Evolutionary conservation across 2,888 invertebrate genomes (phyloP).

Genomic region (Metopia argyrocephala): DNA sequence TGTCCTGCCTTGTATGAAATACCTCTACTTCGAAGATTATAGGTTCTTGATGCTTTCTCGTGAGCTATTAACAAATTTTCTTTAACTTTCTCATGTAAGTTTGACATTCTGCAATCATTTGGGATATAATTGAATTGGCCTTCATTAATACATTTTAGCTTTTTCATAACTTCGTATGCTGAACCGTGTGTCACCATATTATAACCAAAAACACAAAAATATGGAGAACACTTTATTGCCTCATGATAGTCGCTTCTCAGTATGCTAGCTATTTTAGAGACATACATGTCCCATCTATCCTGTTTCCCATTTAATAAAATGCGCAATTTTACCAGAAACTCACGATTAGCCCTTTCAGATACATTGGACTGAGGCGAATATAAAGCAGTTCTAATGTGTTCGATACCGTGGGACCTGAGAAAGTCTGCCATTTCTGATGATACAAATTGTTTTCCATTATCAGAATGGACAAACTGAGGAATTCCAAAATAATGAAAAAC

Average conservation of each 20-base stretch:
- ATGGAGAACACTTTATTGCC: too few relatives aligned
- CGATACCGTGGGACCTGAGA: conserved; percentile 13
- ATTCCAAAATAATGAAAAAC: conserved; percentile 15
- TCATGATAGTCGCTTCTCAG: conserved; percentile 22
- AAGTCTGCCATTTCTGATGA: conserved; percentile 33
- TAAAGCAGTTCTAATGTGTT: conserved; percentile 41
- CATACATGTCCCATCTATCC: conserved; percentile 21
- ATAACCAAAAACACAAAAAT: conserved; percentile 6
- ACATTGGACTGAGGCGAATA: conserved; percentile 54
- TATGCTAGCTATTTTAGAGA: conserved; percentile 18
- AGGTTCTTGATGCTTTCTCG: too few relatives aligned
- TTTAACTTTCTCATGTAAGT: too few relatives aligned
- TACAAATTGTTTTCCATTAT: conserved; percentile 65
- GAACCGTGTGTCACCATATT: conserved; percentile 15
- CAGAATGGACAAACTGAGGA: conserved; percentile 62
- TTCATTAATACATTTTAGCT: not conserved
- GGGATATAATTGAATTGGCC: not conserved
- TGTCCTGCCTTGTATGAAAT: not conserved
- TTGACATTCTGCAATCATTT: not conserved
- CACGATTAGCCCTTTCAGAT: conserved; percentile 40
- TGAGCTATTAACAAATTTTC: too few relatives aligned
- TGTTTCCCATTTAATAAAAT: conserved; percentile 9
- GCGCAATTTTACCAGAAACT: not conserved
- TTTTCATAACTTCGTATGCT: not conserved
- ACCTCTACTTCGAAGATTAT: not conserved